Evolutionary conservation across 2,888 invertebrate genomes (phyloP).

Genomic region (Drosophila prolongata): DNA sequence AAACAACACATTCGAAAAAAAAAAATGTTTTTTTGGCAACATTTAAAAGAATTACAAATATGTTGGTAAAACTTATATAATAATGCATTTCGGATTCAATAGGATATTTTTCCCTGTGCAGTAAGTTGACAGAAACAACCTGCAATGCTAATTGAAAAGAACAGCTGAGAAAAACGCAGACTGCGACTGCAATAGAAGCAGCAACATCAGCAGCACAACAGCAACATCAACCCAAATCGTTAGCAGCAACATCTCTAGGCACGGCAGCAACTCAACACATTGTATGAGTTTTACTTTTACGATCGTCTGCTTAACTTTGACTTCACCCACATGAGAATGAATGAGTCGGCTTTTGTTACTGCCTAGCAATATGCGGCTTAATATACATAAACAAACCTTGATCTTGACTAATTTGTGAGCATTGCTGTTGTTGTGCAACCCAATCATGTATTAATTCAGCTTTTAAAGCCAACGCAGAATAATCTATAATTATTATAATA

Average conservation of each 20-base stretch:
- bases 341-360: conserved; percentile 12
- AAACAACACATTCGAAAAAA: too few relatives aligned
- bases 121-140: neutral
- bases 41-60: too few relatives aligned
- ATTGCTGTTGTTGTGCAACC: conserved; percentile 27
- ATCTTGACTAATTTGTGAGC: conserved; percentile 69
- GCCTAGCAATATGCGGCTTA: neutral
- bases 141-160: conserved; percentile 33
- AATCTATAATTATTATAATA: conserved; percentile 35
- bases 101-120: conserved; percentile 8
- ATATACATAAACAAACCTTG: conserved; percentile 58
- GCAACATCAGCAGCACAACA: conserved; percentile 33
- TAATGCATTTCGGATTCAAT: neutral
- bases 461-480: conserved; percentile 45
- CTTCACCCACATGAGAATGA: conserved; percentile 41
- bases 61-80: too few relatives aligned
- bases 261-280: conserved; percentile 3
- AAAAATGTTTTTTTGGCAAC: too few relatives aligned
- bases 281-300: conserved; percentile 12
- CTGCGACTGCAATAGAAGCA: conserved; percentile 21
- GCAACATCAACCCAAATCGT: conserved; percentile 36
- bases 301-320: conserved; percentile 37
- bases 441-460: conserved; percentile 71
- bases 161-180: conserved; percentile 4
- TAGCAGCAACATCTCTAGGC: conserved; percentile 42